phyloP scores from a whole-genome alignment of 92 coral and sea anemone genomes.

The Paragorgia papillata region DNA sequence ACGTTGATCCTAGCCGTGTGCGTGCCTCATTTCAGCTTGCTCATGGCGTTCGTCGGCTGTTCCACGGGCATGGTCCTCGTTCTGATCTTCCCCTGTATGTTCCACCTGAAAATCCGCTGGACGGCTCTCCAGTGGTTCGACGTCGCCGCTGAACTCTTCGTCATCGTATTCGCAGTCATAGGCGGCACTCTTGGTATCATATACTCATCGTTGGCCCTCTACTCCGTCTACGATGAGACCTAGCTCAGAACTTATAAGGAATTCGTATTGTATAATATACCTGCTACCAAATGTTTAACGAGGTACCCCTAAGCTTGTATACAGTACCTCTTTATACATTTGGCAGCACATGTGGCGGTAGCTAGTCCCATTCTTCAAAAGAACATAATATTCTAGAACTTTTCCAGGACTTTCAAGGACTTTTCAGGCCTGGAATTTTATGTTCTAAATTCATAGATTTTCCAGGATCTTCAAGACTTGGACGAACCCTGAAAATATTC shows the following conservation, averaged over 20 bases:
- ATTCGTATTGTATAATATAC: too few relatives aligned
- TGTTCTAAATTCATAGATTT: too few relatives aligned
- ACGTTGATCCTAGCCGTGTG: slow-evolving; percentile 55
- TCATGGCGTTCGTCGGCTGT: slow-evolving; percentile 63
- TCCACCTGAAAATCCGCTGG: slow-evolving; percentile 55
- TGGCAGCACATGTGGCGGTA: too few relatives aligned
- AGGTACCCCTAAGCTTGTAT: too few relatives aligned
- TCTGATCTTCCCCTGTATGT: slow-evolving; percentile 58
- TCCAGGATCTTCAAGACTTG: too few relatives aligned
- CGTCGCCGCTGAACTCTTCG: slow-evolving; percentile 45
- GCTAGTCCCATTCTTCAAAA: too few relatives aligned
- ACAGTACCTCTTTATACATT: too few relatives aligned
- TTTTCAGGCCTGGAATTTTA: too few relatives aligned
- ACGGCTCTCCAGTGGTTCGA: slow-evolving; percentile 25
- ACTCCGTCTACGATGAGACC: slow-evolving; percentile 62
- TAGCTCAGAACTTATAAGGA: slow-evolving; percentile 8
- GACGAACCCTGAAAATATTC: too few relatives aligned
- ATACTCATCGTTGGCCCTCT: slow-evolving; percentile 55
- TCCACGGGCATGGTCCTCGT: slow-evolving; percentile 61
- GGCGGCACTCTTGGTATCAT: slow-evolving; percentile 56
- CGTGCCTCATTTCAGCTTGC: slow-evolving; percentile 61
- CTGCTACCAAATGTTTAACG: too few relatives aligned
- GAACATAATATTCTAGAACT: too few relatives aligned
- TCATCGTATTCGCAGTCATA: slow-evolving; percentile 54
- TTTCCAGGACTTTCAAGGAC: too few relatives aligned